These are phyloP conservation scores for Danio jaintianensis DNA, from an alignment of 2,797 vertebrate genomes.

Conservation along the genomic window DNA sequence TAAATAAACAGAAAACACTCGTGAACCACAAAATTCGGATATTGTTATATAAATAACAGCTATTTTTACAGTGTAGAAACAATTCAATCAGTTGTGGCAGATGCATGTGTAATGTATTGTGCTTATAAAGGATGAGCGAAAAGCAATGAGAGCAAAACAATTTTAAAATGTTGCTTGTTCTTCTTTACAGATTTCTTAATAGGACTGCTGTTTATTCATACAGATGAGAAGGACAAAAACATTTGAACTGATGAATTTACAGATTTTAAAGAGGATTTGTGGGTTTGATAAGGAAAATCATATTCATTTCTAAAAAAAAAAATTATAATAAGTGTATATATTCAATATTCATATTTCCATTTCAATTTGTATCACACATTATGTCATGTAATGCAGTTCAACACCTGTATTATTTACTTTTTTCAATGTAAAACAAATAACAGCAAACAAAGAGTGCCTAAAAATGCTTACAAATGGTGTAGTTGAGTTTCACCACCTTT, in stretches of 20 bases:
- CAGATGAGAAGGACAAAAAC: neutral
- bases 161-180: slow-evolving; percentile 19
- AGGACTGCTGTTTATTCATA: slow-evolving; percentile 24
- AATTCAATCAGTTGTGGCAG: slow-evolving; percentile 39
- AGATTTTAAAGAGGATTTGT: slow-evolving; percentile 21
- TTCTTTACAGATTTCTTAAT: slow-evolving; percentile 35
- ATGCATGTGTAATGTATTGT: slow-evolving; percentile 8
- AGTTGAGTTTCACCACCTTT: too few species aligned
- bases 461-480: too few species aligned
- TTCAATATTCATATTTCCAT: too few species aligned
- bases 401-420: neutral
- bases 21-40: too few species aligned
- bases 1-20: too few species aligned
- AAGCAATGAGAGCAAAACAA: slow-evolving; percentile 8
- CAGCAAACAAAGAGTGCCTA: too few species aligned
- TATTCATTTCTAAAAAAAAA: too few species aligned
- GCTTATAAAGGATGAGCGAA: neutral
- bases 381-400: neutral
- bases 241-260: neutral
- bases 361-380: too few species aligned
- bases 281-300: neutral
- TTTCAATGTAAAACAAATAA: neutral
- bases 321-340: too few species aligned
- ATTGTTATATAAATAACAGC: too few species aligned
- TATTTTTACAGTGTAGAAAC: too few species aligned